Evolutionary conservation across 2,113 vertebrate species (phyloP).

Genomic region (Cinclus cinclus): DNA sequence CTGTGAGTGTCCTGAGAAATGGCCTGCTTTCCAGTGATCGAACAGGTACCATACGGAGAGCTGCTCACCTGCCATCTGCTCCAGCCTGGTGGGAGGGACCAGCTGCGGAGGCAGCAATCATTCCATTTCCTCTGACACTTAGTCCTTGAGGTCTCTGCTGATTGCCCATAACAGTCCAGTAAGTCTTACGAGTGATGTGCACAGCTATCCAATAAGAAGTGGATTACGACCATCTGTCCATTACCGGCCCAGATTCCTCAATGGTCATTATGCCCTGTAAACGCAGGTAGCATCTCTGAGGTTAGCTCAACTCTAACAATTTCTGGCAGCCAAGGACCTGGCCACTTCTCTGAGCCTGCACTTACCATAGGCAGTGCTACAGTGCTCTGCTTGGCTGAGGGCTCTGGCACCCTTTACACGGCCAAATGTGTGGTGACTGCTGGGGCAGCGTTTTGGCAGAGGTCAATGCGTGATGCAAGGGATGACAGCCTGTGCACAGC

Average conservation of each 20-base stretch:
- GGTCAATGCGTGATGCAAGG: neutral
- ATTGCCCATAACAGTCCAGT: neutral
- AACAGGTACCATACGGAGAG: constrained; percentile 10
- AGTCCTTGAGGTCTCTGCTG: constrained; percentile 36
- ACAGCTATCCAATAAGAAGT: neutral
- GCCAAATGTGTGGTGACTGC: neutral
- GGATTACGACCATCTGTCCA: neutral
- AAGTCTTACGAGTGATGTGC: neutral
- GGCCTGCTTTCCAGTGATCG: neutral
- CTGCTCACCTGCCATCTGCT: constrained; percentile 33
- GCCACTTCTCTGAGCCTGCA: neutral
- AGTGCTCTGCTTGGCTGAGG: neutral
- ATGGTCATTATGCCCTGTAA: neutral
- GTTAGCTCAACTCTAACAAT: neutral
- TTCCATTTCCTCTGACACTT: neutral
- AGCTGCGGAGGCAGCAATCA: neutral
- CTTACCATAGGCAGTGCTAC: neutral
- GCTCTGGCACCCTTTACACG: neutral
- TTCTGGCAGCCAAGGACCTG: neutral
- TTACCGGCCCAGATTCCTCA: neutral
- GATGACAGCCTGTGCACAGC: neutral
- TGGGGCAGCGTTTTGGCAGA: neutral
- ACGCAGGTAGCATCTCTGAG: neutral
- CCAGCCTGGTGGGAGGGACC: neutral
- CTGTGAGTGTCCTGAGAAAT: neutral